phyloP scores from a whole-genome alignment of 2,113 vertebrate genomes.

The Dasyurus viverrinus region DNA sequence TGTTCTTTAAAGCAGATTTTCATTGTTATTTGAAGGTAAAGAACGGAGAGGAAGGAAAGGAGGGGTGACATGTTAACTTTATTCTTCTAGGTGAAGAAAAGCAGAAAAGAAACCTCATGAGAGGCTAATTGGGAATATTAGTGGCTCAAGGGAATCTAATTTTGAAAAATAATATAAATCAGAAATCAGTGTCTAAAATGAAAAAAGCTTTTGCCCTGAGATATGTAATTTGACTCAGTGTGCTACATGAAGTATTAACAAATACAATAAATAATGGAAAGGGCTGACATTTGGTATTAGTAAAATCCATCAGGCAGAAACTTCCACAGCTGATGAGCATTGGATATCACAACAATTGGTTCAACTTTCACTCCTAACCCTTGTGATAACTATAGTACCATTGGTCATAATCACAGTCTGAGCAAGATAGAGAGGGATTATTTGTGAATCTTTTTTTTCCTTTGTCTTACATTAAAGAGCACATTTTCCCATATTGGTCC shows the following conservation, averaged over 20 bases:
- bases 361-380: not conserved
- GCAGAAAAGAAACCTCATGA: not conserved
- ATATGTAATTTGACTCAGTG: constrained; percentile 9
- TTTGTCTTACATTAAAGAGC: not conserved
- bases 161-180: not conserved
- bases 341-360: not conserved
- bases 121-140: not conserved
- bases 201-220: constrained; percentile 4
- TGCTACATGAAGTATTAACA: constrained; percentile 11
- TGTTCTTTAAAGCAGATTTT: not conserved
- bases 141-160: not conserved
- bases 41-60: not conserved
- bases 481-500: not conserved
- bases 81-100: not conserved
- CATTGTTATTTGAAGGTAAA: not conserved
- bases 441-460: not conserved
- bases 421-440: not conserved
- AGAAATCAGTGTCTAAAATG: constrained; percentile 13
- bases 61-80: not conserved
- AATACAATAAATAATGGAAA: constrained; percentile 20
- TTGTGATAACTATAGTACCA: not conserved
- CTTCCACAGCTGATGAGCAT: not conserved
- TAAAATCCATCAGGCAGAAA: constrained; percentile 6
- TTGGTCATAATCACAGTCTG: not conserved
- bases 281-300: constrained; percentile 10